Percentiles rank a stretch among this genome's conserved stretches.
Evolutionary conservation across 2,113 vertebrate genomes (phyloP).

Genomic region (Nesogale talazaci): DNA sequence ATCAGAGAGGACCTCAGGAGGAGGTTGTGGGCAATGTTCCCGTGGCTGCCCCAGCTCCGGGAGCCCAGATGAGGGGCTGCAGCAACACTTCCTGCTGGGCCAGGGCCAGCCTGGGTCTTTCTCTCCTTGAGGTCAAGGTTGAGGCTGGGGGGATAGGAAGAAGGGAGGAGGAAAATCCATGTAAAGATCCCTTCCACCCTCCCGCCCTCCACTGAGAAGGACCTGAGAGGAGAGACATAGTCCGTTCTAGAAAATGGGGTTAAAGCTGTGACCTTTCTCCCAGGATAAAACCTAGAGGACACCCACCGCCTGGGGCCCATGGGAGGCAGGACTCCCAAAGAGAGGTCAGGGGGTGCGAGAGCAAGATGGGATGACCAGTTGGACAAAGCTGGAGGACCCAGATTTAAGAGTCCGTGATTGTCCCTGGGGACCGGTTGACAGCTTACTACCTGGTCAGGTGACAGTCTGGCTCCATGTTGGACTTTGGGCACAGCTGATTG

Average conservation of each 20-base stretch:
- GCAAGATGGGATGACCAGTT: neutral
- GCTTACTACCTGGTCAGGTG: conserved; percentile 71
- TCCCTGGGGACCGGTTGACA: conserved; percentile 53
- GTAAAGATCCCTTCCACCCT: neutral
- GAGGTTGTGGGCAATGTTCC: conserved; percentile 57
- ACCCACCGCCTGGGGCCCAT: neutral
- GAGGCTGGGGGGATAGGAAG: neutral
- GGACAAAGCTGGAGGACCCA: neutral
- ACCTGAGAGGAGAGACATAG: neutral
- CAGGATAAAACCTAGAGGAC: neutral
- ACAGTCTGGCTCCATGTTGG: conserved; percentile 62
- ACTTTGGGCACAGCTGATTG: conserved; percentile 68
- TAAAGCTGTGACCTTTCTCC: neutral
- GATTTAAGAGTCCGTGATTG: conserved; percentile 34
- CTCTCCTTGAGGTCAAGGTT: neutral
- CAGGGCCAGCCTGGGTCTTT: neutral
- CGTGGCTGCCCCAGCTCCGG: neutral
- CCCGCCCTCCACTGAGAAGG: neutral
- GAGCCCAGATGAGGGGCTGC: neutral
- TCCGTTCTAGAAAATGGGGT: neutral
- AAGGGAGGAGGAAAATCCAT: neutral
- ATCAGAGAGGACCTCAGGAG: conserved; percentile 55
- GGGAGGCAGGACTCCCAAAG: neutral
- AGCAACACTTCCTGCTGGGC: neutral
- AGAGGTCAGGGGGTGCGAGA: neutral